A percentile compares a stretch with the other conserved stretches of the same genome.
phyloP scores from a whole-genome alignment of 1,140 invertebrate species.

The Eurytemora carolleeae region DNA sequence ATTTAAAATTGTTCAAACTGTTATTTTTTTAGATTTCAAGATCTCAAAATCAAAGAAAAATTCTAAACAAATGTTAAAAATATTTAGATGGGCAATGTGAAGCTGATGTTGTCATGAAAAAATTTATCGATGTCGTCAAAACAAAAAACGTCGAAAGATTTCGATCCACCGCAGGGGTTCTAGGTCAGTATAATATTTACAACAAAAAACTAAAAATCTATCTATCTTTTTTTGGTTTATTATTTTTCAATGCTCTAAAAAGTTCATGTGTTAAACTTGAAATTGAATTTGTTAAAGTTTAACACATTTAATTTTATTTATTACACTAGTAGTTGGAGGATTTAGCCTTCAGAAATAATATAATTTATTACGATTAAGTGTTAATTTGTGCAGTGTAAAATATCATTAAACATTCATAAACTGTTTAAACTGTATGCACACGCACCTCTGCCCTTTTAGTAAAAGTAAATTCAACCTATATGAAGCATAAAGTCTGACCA shows the following conservation, averaged over 20 bases:
- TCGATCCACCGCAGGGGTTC: slow-evolving; percentile 40
- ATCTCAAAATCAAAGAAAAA: not conserved
- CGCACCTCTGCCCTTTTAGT: no score
- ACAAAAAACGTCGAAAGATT: slow-evolving; percentile 25
- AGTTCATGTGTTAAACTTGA: not conserved
- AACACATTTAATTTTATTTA: not conserved
- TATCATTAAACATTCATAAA: no score
- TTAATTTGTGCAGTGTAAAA: no score
- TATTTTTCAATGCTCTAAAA: no score
- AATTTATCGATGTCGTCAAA: slow-evolving; percentile 50
- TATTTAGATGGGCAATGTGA: slow-evolving; percentile 43
- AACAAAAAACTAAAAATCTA: not conserved
- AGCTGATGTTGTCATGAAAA: slow-evolving; percentile 51
- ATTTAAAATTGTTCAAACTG: not conserved
- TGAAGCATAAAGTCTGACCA: no score
- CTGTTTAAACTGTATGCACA: no score
- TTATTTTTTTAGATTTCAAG: not conserved
- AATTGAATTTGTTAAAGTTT: no score
- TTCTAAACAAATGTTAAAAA: not conserved
- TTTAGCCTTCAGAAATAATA: slow-evolving; percentile 25
- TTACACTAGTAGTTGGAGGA: slow-evolving; percentile 32
- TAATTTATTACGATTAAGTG: not conserved
- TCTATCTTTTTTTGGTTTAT: not conserved
- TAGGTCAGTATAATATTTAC: slow-evolving; percentile 31
- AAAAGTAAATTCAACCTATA: no score